These are phyloP conservation scores for Pseudorectes ferrugineus DNA, from an alignment of 2,113 vertebrate species.

Conservation along the genomic window DNA sequence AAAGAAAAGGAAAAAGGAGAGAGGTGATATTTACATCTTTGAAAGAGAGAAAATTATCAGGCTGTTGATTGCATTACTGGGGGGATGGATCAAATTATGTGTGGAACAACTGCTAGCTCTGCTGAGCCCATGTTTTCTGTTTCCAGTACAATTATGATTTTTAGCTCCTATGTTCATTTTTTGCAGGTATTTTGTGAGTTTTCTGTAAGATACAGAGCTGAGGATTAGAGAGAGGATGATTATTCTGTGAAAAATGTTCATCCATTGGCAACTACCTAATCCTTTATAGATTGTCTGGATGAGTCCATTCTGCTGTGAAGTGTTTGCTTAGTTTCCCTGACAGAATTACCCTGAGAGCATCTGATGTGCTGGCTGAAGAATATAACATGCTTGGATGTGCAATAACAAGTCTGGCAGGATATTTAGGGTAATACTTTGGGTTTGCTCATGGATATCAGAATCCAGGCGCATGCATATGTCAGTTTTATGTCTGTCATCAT, in stretches of 20 bases:
- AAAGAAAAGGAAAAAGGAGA: background rate
- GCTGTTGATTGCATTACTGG: background rate
- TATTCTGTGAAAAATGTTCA: conserved; percentile 1
- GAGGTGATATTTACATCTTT: background rate
- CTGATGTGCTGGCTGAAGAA: background rate
- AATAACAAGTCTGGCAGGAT: background rate
- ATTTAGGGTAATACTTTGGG: background rate
- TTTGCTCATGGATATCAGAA: background rate
- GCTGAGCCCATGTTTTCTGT: background rate
- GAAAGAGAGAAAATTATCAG: background rate
- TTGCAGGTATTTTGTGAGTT: background rate
- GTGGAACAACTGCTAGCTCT: background rate
- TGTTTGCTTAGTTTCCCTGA: conserved; percentile 22
- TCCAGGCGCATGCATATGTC: rapidly evolving
- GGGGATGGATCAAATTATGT: background rate
- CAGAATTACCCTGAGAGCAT: background rate
- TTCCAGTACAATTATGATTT: background rate
- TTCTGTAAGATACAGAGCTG: background rate
- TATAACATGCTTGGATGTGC: background rate
- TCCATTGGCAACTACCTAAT: background rate
- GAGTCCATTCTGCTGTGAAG: conserved; percentile 30
- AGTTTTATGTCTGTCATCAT: background rate
- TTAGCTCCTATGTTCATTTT: background rate
- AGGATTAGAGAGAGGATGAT: background rate
- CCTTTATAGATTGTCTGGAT: conserved; percentile 5